A percentile compares a stretch with the other conserved stretches of the same genome.
Evolutionary conservation across 2,113 vertebrate genomes (phyloP).

Genomic region (Sylvicapra grimmia): DNA sequence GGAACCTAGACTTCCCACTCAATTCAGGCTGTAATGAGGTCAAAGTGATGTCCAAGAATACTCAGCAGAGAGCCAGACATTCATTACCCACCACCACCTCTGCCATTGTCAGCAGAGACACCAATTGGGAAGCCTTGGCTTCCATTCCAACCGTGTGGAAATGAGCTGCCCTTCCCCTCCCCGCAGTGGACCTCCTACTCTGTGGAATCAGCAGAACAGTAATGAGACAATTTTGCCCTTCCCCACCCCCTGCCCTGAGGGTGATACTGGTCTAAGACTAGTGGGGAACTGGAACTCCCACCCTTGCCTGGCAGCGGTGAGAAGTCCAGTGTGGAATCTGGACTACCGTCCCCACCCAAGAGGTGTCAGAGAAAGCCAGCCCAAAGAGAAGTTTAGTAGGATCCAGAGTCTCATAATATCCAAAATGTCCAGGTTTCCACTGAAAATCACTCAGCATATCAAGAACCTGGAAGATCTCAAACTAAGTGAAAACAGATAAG

Average conservation of each 20-base stretch:
- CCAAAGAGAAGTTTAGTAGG: neutral
- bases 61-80: neutral
- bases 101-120: neutral
- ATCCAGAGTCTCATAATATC: neutral
- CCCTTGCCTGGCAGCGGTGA: neutral
- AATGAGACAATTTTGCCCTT: neutral
- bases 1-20: neutral
- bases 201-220: neutral
- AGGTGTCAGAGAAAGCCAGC: neutral
- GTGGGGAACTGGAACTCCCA: neutral
- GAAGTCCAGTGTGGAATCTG: neutral
- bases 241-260: neutral
- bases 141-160: neutral
- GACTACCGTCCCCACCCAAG: neutral
- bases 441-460: neutral
- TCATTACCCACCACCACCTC: neutral
- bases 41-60: neutral
- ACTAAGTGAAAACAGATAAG: neutral
- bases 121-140: neutral
- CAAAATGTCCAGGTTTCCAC: neutral
- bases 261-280: neutral
- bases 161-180: neutral
- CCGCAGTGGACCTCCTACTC: neutral
- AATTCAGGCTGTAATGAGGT: neutral
- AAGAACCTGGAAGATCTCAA: neutral